Evolutionary conservation across 2,888 invertebrate genomes (phyloP), one percentile per base, ranked within the genome.

Genomic region (Catocala fraxini): DNA sequence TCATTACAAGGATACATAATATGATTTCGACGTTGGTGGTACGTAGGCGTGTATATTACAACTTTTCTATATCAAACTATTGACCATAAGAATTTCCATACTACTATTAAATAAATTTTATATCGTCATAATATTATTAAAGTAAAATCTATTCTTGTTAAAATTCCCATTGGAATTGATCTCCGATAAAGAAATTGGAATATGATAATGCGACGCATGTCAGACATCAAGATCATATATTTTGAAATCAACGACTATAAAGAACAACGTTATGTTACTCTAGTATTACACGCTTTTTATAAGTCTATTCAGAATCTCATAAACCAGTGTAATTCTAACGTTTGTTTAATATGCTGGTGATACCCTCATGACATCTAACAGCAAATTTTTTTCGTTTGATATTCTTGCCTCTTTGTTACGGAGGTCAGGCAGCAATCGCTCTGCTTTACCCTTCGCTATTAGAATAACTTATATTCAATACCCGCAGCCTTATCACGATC

Each of bases 51-150:
- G 25, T n/a, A 25, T 47, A 39, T 57, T 60, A 69, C 5, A 56
- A 35, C 0, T 56, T 67, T 67, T 63, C 57, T 63, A 64, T 61
- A 45, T 46, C 3, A 65, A 56, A 48, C 3, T 25, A 25, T 57
- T 11, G 13, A 11, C 10, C 10, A 49, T 53, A 60, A 63, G 60
- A 25, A 53, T 59, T 58, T 63, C 54, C 53, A 48, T 69, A 62
- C 52, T 64, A 25, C 47, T 51, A 53, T 68, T 65, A 56, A 59
- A 65, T 54, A 57, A 42, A 48, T 59, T 59, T 61, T 56, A 61
- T 53, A 48, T 59, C 56, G 52, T 63, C 59, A 59, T 60, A 74
- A 64, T 62, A 55, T 63, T 55, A 75, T 63, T 62, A 71, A 51
- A 0, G 48, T 61, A 39, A 25, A 62, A 72, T 65, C 65, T 63